phyloP scores from a whole-genome alignment of 2,888 invertebrate species.

The Dendrolimus houi region DNA sequence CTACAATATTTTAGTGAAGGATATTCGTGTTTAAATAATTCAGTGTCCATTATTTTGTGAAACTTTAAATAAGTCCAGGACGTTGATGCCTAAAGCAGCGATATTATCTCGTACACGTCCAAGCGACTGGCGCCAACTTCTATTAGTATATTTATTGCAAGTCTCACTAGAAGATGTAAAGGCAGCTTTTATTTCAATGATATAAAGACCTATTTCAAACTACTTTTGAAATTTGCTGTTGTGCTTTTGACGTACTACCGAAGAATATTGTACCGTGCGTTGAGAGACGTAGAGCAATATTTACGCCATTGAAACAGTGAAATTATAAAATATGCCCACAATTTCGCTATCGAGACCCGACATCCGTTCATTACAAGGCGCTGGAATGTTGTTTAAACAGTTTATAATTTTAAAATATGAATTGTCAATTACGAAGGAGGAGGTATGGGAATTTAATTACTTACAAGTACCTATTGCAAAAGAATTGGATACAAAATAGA shows the following conservation, averaged over 20 bases:
- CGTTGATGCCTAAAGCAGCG: constrained; percentile 48
- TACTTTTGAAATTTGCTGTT: constrained; percentile 39
- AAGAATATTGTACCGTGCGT: not conserved
- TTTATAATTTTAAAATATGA: constrained; percentile 32
- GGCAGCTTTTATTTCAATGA: constrained; percentile 40
- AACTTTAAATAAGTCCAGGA: constrained; percentile 40
- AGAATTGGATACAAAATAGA: no score
- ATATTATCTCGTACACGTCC: constrained; percentile 57
- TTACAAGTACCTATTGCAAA: no score
- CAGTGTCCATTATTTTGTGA: constrained; percentile 25
- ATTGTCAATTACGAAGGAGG: no score
- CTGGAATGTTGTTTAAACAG: constrained; percentile 66
- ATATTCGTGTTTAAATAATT: constrained; percentile 1
- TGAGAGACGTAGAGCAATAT: not conserved
- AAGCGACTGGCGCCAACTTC: constrained; percentile 23
- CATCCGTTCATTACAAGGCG: constrained; percentile 70
- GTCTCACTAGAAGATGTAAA: constrained; percentile 42
- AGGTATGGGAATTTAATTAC: no score
- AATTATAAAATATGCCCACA: constrained; percentile 59
- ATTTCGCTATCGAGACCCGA: constrained; percentile 68
- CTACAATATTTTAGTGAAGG: not conserved
- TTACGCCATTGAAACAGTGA: constrained; percentile 24
- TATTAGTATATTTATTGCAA: constrained; percentile 46
- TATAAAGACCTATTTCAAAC: constrained; percentile 48
- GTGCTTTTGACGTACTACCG: constrained; percentile 2